These are phyloP conservation scores for Meteorus cinctellus DNA, from an alignment of 2,888 invertebrate genomes.

Conservation along the genomic window DNA sequence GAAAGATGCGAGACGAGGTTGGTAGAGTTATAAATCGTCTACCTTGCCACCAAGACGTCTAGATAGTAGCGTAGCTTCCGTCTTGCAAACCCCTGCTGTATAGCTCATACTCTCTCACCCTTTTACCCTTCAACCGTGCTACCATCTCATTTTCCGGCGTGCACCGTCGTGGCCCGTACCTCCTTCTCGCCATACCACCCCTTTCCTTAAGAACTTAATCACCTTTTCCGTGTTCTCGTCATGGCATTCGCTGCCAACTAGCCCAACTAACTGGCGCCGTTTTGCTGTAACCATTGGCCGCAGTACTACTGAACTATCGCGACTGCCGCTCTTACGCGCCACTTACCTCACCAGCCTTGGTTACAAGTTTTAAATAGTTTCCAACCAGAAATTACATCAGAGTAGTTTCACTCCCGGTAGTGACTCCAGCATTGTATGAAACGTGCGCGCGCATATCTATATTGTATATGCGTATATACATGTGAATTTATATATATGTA, in stretches of 20 bases:
- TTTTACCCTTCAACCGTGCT: conserved; percentile 22
- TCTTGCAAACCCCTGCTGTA: conserved; percentile 43
- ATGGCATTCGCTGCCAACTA: conserved; percentile 44
- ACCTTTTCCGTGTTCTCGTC: conserved; percentile 47
- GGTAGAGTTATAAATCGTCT: conserved; percentile 67
- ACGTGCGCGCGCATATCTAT: not conserved
- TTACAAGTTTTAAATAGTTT: conserved; percentile 57
- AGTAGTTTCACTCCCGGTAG: conserved; percentile 46
- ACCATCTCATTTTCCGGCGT: conserved; percentile 22
- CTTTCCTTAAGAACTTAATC: conserved; percentile 48
- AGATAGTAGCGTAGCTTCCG: conserved; percentile 56
- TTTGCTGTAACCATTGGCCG: conserved; percentile 39
- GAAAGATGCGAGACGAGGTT: conserved; percentile 54
- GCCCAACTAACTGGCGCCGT: conserved; percentile 40
- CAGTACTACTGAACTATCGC: conserved; percentile 32
- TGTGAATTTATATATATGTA: conserved; percentile 1
- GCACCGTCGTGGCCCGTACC: conserved; percentile 24
- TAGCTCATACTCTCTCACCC: conserved; percentile 19
- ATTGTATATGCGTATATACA: conserved; percentile 8
- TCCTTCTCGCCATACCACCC: conserved; percentile 34
- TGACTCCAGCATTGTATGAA: conserved; percentile 28
- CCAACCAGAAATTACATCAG: conserved; percentile 50
- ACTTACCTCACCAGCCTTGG: conserved; percentile 48
- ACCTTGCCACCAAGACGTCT: conserved; percentile 64
- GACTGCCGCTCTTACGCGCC: conserved; percentile 41